These are phyloP conservation scores for Protula sp. DNA, from an alignment of 2,888 invertebrate species.

Conservation along the genomic window DNA sequence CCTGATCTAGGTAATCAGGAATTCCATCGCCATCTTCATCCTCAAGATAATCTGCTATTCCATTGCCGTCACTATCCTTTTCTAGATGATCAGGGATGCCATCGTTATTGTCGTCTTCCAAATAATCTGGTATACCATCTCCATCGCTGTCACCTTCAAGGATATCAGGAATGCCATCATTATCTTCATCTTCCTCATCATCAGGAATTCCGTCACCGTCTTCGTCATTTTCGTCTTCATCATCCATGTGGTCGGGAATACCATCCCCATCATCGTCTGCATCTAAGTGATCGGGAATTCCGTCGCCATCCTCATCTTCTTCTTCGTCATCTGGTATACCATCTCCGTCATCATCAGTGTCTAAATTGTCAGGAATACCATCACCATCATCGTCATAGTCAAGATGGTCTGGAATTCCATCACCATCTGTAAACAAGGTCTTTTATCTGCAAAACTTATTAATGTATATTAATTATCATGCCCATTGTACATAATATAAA, in stretches of 20 bases:
- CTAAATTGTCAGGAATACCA: slow-evolving; percentile 21
- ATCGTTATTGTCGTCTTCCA: slow-evolving; percentile 22
- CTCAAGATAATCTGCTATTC: slow-evolving; percentile 21
- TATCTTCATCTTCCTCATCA: slow-evolving; percentile 26
- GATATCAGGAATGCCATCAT: slow-evolving; percentile 33
- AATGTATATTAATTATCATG: too few species aligned
- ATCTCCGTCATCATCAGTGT: slow-evolving; percentile 25
- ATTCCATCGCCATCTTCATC: slow-evolving; percentile 23
- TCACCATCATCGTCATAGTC: slow-evolving; percentile 18
- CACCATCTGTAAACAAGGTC: slow-evolving; percentile 25
- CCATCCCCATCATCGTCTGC: slow-evolving; percentile 44
- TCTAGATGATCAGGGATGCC: slow-evolving; percentile 22
- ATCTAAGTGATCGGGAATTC: slow-evolving; percentile 34
- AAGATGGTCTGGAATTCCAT: slow-evolving; percentile 27
- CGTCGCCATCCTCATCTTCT: slow-evolving; percentile 38
- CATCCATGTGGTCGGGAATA: slow-evolving; percentile 31
- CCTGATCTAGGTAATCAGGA: slow-evolving; percentile 31
- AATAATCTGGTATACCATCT: slow-evolving; percentile 32
- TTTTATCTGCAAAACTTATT: too few species aligned
- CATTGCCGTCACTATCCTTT: slow-evolving; percentile 21
- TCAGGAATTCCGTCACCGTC: slow-evolving; percentile 37
- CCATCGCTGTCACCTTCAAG: slow-evolving; percentile 21
- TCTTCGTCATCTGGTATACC: slow-evolving; percentile 5
- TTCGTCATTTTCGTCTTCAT: slow-evolving; percentile 33
- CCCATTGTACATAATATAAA: too few species aligned